These are phyloP conservation scores for Melikaiella ostensackeni DNA, from an alignment of 2,888 invertebrate species.

Conservation along the genomic window DNA sequence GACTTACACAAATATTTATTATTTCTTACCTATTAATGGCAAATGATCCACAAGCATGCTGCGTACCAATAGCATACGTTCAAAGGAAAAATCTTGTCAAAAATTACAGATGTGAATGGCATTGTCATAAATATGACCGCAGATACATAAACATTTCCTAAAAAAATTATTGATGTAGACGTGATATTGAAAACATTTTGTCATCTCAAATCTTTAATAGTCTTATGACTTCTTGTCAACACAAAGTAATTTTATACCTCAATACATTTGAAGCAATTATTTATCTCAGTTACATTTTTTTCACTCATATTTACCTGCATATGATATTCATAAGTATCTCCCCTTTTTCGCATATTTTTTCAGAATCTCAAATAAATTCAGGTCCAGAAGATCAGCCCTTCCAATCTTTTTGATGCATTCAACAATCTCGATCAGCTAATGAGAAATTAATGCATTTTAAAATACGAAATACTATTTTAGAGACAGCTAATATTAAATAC, in stretches of 20 bases:
- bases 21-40: constrained; percentile 12
- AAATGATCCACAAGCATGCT: constrained; percentile 29
- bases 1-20: neutral
- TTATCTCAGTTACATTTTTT: no score
- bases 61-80: neutral
- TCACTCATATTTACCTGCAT: neutral
- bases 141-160: neutral
- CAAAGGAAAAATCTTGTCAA: neutral
- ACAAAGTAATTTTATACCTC: no score
- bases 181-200: no score
- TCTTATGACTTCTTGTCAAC: neutral
- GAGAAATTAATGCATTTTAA: no score
- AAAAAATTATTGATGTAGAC: neutral
- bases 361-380: constrained; percentile 19
- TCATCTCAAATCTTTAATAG: no score
- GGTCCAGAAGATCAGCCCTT: neutral
- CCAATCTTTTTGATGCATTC: constrained; percentile 19
- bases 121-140: neutral
- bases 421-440: neutral
- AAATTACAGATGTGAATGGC: neutral
- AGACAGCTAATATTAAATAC: no score
- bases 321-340: neutral
- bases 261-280: no score
- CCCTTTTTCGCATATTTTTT: constrained; percentile 9
- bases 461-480: no score